Evolutionary conservation across 2,113 vertebrate species (phyloP).

Genomic region (Falco punctatus): DNA sequence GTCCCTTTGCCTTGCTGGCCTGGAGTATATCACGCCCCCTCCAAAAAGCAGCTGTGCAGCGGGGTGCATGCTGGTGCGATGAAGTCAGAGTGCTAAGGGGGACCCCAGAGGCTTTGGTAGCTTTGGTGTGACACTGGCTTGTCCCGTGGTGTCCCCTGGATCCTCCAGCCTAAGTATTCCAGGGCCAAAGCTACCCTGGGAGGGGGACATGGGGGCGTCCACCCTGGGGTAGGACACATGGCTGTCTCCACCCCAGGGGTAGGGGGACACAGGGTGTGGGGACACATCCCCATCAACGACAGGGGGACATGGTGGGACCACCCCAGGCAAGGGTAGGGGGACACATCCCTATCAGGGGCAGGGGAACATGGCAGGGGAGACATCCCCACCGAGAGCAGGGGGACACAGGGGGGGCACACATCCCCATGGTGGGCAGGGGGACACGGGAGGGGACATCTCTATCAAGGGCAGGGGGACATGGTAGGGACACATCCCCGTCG

Average conservation of each 20-base stretch:
- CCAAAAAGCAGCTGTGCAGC: not conserved
- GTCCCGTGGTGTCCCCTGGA: not conserved
- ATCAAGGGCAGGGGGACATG: not conserved
- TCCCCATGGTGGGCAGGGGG: not conserved
- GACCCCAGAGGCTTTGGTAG: not conserved
- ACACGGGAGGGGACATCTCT: not conserved
- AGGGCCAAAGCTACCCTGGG: not conserved
- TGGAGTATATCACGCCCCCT: accelerated
- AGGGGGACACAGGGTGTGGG: not conserved
- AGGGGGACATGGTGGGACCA: not conserved
- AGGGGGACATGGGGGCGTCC: too few relatives aligned
- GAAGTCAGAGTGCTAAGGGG: not conserved
- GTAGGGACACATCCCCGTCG: not conserved
- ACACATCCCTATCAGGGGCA: too few relatives aligned
- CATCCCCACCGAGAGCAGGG: not conserved
- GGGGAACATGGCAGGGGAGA: not conserved
- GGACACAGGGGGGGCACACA: not conserved
- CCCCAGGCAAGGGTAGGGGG: not conserved
- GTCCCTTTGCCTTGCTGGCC: not conserved
- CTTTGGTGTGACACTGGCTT: not conserved
- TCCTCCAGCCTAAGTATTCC: not conserved
- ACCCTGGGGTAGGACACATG: too few relatives aligned
- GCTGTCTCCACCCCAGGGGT: too few relatives aligned
- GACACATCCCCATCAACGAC: too few relatives aligned
- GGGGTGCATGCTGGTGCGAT: not conserved